These are phyloP conservation scores for Platanista minor DNA, from an alignment of 2,113 vertebrate species.

Conservation along the genomic window DNA sequence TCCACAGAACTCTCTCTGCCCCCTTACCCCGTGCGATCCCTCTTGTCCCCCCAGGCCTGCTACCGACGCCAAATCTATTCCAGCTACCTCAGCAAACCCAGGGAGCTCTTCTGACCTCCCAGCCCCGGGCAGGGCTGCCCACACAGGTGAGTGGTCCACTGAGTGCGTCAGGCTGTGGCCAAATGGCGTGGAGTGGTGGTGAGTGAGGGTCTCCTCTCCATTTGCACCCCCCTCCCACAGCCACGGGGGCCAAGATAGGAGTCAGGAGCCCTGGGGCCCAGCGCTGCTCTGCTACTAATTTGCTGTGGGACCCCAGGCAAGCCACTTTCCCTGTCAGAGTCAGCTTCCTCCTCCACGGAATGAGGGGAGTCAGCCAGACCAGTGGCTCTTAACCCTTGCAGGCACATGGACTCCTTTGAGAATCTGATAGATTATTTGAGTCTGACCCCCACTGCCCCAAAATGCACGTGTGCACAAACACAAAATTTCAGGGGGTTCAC, in stretches of 20 bases:
- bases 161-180: background rate
- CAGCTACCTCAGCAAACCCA: constrained; percentile 97
- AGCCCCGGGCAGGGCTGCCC: constrained; percentile 86
- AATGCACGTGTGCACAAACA: background rate
- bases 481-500: background rate
- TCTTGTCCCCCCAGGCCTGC: constrained; percentile 83
- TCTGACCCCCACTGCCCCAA: background rate
- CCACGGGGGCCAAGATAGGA: background rate
- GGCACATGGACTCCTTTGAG: background rate
- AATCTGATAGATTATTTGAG: background rate
- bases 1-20: rapidly evolving
- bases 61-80: constrained; percentile 93
- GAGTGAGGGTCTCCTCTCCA: background rate
- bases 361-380: background rate
- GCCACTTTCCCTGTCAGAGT: background rate
- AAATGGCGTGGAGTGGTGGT: background rate
- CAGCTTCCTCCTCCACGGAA: background rate
- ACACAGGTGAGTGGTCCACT: constrained; percentile 82
- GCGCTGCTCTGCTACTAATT: background rate
- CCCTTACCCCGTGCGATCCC: background rate
- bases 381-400: background rate
- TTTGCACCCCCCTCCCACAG: background rate
- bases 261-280: background rate
- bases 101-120: constrained; percentile 89
- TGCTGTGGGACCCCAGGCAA: background rate